Evolutionary conservation across 1,140 invertebrate species (phyloP), one percentile per base, ranked within the genome.

Genomic region (Thaumetopoea pityocampa): DNA sequence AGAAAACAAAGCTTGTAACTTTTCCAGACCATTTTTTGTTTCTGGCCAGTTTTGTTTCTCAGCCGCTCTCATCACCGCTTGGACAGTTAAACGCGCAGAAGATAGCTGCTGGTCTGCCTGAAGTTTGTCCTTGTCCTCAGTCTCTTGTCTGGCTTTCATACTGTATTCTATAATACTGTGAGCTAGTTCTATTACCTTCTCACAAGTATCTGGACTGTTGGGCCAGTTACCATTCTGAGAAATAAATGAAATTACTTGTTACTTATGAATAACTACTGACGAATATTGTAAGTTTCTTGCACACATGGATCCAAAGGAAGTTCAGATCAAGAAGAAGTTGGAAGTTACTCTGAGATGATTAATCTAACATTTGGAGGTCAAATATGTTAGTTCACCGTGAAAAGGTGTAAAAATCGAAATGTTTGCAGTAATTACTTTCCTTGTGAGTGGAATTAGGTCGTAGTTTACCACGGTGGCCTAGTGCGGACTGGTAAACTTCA

Each of bases 61-160:
- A 0, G 82, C 72, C 17, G 85, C 88, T 12, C 80, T 77, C 18
- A 89, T 49, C 8, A 87, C 83, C 6, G 83, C 86, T 32, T 90
- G 89, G 4, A 87, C 79, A 0, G 87, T 87, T 3, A 91, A 53
- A 26, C 90, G 86, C 0, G 88, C 89, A 2, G 89, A 91, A 1
- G 87, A 90, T 2, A 92, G 58, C 28, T 87, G 84, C 11, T 87
- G 87, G 23, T 88, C 65, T 3, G 82, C 72, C 62, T 81, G 61
- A 86, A 88, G 47, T 80, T 88, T 66, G 85, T 89, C 93, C 89
- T 94, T 54, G 36, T 85, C 60, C 37, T 67, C 38, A 19, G 62
- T 38, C 55, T 84, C 55, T 72, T 73, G 51, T 12, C 65, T 54
- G 3, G 72, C 73, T 44, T 82, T 70, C 11, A 82, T 33, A 36